Percentiles rank a stretch among this genome's conserved stretches.
phyloP scores from a whole-genome alignment of 1,140 invertebrate genomes.

The Pachypeltis micranthus region DNA sequence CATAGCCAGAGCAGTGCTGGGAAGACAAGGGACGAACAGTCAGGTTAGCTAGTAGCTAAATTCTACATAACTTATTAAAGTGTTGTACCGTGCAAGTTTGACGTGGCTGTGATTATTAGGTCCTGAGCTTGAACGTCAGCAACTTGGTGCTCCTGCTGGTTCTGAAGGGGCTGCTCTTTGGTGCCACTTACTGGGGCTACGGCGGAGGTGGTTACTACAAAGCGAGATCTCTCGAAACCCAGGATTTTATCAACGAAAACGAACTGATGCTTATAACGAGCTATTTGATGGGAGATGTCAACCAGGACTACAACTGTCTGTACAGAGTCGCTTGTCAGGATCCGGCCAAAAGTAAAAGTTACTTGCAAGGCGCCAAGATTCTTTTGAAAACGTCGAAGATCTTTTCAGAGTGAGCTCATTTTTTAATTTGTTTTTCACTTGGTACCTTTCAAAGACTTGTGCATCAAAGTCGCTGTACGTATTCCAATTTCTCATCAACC shows the following conservation, averaged over 20 bases:
- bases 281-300: conserved; percentile 52
- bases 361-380: conserved; percentile 59
- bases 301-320: conserved; percentile 54
- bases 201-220: conserved; percentile 39
- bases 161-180: conserved; percentile 66
- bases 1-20: conserved; percentile 22
- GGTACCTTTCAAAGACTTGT: background rate
- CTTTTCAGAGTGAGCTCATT: conserved; percentile 46
- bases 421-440: background rate
- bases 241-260: conserved; percentile 43
- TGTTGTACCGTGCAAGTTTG: conserved; percentile 22
- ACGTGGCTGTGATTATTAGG: conserved; percentile 37
- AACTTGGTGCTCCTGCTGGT: conserved; percentile 66
- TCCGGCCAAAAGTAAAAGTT: conserved; percentile 56
- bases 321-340: conserved; percentile 60
- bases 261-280: conserved; percentile 54
- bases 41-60: conserved; percentile 16
- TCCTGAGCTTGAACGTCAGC: conserved; percentile 69
- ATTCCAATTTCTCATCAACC: background rate
- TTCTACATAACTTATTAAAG: background rate
- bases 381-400: conserved; percentile 55
- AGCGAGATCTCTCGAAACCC: conserved; percentile 38
- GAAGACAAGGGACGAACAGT: conserved; percentile 20
- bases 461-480: background rate
- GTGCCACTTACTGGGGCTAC: conserved; percentile 61